Percentiles rank a stretch among this genome's conserved stretches.
These are phyloP conservation scores for Maconellicoccus hirsutus DNA, from an alignment of 1,140 invertebrate species.

Conservation along the genomic window DNA sequence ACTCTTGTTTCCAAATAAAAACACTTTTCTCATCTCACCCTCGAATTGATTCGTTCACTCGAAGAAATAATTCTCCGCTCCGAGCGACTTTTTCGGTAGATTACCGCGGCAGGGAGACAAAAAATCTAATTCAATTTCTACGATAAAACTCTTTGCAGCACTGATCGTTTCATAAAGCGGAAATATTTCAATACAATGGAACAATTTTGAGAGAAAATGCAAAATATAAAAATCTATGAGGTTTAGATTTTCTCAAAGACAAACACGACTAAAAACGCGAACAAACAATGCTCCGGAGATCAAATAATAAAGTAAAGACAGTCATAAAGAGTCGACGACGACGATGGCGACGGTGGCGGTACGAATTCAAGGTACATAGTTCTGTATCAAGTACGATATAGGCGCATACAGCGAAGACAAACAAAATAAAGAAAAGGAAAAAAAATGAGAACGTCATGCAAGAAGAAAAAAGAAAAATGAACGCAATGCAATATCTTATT, in stretches of 20 bases:
- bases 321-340: not conserved
- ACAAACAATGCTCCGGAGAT: conserved; percentile 3
- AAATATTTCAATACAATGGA: too few species aligned
- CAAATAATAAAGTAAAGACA: not conserved
- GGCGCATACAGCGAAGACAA: not conserved
- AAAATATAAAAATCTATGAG: conserved; percentile 5
- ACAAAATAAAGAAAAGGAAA: not conserved
- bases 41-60: too few species aligned
- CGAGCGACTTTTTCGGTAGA: too few species aligned
- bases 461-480: not conserved
- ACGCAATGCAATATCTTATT: conserved; percentile 5
- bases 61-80: too few species aligned
- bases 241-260: not conserved
- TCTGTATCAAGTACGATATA: not conserved
- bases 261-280: not conserved
- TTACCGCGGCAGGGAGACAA: too few species aligned
- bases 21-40: too few species aligned
- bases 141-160: too few species aligned
- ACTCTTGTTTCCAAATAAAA: too few species aligned
- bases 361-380: not conserved
- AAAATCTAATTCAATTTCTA: too few species aligned
- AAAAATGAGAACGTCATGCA: not conserved
- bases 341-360: too few species aligned
- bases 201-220: not conserved
- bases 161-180: too few species aligned